A percentile compares a stretch with the other conserved stretches of the same genome.
Evolutionary conservation across 92 coral and sea anemone genomes (phyloP).

Genomic region (Actinernus sp.): DNA sequence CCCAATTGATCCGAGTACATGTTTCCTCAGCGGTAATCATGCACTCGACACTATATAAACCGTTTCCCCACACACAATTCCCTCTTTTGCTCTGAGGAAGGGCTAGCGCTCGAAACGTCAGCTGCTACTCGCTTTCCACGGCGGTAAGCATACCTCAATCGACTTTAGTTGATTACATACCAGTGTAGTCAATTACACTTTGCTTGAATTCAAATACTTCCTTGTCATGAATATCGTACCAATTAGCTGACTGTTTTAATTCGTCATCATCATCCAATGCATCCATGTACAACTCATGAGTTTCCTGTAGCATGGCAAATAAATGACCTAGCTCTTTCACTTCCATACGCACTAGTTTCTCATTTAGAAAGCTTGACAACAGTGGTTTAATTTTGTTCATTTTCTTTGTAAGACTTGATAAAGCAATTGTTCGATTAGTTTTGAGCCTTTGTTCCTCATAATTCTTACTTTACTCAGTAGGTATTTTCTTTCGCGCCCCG

Average conservation of each 20-base stretch:
- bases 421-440: slow-evolving; percentile 29
- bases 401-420: slow-evolving; percentile 33
- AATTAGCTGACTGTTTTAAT: slow-evolving; percentile 20
- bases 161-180: too few species aligned
- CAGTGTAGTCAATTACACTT: slow-evolving; percentile 23
- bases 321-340: slow-evolving; percentile 14
- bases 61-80: too few species aligned
- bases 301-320: slow-evolving; percentile 18
- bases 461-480: slow-evolving; percentile 36
- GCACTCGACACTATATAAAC: too few species aligned
- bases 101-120: too few species aligned
- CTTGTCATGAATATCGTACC: slow-evolving; percentile 41
- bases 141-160: too few species aligned
- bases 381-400: slow-evolving; percentile 54
- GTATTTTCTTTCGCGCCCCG: slow-evolving; percentile 32
- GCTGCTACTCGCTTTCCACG: too few species aligned
- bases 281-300: slow-evolving; percentile 18
- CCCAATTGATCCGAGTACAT: too few species aligned
- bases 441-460: slow-evolving; percentile 25
- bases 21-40: too few species aligned
- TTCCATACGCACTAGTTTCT: slow-evolving; percentile 29
- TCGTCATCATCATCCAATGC: slow-evolving; percentile 10
- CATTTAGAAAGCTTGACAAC: slow-evolving; percentile 9
- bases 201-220: slow-evolving; percentile 42
- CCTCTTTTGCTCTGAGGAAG: too few species aligned